Percentiles rank a stretch among this genome's conserved stretches.
phyloP scores from a whole-genome alignment of 2,113 vertebrate genomes.

The Nibea albiflora region DNA sequence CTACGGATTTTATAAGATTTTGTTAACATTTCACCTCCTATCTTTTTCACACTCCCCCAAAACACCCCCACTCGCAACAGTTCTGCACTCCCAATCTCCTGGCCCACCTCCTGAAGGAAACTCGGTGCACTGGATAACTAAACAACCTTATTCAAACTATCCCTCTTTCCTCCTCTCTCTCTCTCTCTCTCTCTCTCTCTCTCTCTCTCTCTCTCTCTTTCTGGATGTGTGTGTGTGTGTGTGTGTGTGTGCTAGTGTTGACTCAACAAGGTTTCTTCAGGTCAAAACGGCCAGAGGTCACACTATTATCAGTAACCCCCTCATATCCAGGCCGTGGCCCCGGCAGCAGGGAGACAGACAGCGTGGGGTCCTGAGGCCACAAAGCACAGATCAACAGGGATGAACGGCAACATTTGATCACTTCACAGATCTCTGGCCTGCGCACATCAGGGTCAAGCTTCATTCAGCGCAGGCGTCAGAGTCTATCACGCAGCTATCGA shows the following conservation, averaged over 20 bases:
- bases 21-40: constrained; percentile 85
- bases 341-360: constrained; percentile 35
- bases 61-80: constrained; percentile 58
- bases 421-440: constrained; percentile 68
- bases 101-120: constrained; percentile 63
- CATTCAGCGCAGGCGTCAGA: constrained; percentile 33
- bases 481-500: constrained; percentile 31
- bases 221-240: too few relatives aligned
- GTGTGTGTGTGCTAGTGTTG: constrained; percentile 58
- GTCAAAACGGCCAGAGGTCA: constrained; percentile 68
- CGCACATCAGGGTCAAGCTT: constrained; percentile 72
- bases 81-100: constrained; percentile 61
- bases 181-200: neutral
- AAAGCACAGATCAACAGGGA: constrained; percentile 68
- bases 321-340: constrained; percentile 66
- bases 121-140: constrained; percentile 51
- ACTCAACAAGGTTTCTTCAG: constrained; percentile 65
- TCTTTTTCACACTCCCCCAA: constrained; percentile 70
- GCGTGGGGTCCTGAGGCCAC: constrained; percentile 43
- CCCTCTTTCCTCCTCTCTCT: constrained; percentile 12
- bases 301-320: constrained; percentile 59
- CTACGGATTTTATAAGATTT: constrained; percentile 83
- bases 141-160: constrained; percentile 68
- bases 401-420: constrained; percentile 74
- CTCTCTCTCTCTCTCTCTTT: neutral